Base-by-base conservation (phyloP, 2,797 vertebrate species). In the Enteromius anoplus region DNA sequence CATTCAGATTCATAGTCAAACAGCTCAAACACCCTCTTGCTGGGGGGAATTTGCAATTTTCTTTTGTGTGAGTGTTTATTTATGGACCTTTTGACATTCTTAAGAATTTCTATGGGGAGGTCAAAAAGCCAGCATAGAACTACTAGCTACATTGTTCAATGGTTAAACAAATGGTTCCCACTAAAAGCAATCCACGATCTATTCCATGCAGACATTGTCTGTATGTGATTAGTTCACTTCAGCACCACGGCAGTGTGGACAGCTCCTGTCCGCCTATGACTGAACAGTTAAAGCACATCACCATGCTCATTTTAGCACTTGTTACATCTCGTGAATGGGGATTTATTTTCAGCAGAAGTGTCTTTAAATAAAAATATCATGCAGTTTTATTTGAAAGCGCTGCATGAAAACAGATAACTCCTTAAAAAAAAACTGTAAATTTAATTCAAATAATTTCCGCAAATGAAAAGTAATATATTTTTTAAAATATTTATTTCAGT, bases 201-300 rank as follows among this genome's bases (percentile, higher is more conserved):
- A 15, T 45, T 78, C 19, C 19, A 15, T 51, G 29, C 45, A 78
- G 60, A 34, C 29, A 51, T 21, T 21, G 62, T 51, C 37, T 51
- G 29, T 34, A 23, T 68, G 77, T 40, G 64, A 66, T 40, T 26
- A 55, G 17, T 29, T 70, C 66, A 78, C 84, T 89, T 92, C 89
- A 92, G 89, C 84, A 90, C 84, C 85, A 80, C 58, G 5, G 32
- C 17, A 15, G 49, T 60, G 76, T 58, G 89, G 86, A 91, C 90
- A 91, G 86, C 85, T 91, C 89, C 83, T 21, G 85, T 66, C 1
- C 47, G 4, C n/a, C 51, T 58, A 47, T 51, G 68, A 47, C 66
- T 49, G 60, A 85, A 45, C 81, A 32, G 9, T 2, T 71, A 10
- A 81, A 84, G 49, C 75, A 49, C 70, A 64, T 51, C 32, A 62